A percentile compares a stretch with the other conserved stretches of the same genome.
Conservation (phyloP, 1,140 invertebrate genomes). For the Plodia interpunctella region DNA sequence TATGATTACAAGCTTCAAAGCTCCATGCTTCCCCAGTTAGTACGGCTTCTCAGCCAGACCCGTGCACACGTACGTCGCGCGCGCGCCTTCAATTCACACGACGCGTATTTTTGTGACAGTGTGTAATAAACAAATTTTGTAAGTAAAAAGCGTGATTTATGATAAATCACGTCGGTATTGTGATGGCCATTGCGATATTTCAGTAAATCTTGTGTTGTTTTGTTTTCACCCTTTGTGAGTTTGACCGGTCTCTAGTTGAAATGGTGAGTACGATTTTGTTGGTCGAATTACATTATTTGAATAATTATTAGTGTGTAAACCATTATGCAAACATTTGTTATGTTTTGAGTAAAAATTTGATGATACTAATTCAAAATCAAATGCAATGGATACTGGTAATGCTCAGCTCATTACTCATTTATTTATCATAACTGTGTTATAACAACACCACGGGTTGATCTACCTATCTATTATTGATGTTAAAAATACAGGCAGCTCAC, state of each 20-base stretch:
- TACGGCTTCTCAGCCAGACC: constrained; percentile 18
- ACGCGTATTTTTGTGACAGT: neutral
- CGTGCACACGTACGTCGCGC: constrained; percentile 22
- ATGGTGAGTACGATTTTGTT: neutral
- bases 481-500: too few relatives aligned
- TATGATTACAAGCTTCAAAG: constrained; percentile 34
- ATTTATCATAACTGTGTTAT: too few relatives aligned
- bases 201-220: neutral
- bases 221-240: too few relatives aligned
- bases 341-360: too few relatives aligned
- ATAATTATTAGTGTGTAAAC: too few relatives aligned
- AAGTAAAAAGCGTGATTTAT: neutral
- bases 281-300: too few relatives aligned
- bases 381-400: too few relatives aligned
- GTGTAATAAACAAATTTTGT: neutral
- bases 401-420: too few relatives aligned
- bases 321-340: too few relatives aligned
- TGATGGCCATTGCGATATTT: neutral
- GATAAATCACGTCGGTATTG: neutral
- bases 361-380: too few relatives aligned
- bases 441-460: too few relatives aligned
- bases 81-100: neutral
- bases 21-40: constrained; percentile 35
- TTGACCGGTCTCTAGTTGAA: neutral
- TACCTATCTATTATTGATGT: too few relatives aligned